A percentile compares a stretch with the other conserved stretches of the same genome.
phyloP scores from a whole-genome alignment of 2,113 vertebrate genomes.

The Spheniscus mendiculus region DNA sequence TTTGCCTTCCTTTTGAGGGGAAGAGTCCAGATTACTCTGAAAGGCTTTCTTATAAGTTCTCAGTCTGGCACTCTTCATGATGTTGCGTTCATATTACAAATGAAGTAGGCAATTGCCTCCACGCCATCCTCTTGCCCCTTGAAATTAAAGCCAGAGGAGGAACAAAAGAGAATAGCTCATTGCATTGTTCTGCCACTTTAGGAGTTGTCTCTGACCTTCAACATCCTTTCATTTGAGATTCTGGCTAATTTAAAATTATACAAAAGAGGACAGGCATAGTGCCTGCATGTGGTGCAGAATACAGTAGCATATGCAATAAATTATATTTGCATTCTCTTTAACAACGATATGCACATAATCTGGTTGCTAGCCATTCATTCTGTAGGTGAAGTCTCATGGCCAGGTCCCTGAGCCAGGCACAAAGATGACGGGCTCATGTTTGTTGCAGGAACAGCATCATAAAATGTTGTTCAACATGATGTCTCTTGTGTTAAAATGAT shows the following conservation, averaged over 20 bases:
- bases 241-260: not conserved
- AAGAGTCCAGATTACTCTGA: not conserved
- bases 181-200: not conserved
- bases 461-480: not conserved
- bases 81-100: not conserved
- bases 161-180: not conserved
- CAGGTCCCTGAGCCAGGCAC: not conserved
- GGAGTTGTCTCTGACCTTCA: not conserved
- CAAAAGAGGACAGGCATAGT: not conserved
- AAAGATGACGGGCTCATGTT: not conserved
- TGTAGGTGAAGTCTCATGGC: not conserved
- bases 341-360: not conserved
- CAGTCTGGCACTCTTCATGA: not conserved
- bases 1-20: not conserved
- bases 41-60: not conserved
- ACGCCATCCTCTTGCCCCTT: not conserved
- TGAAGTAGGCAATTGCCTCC: not conserved
- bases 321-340: not conserved
- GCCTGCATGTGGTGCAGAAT: not conserved
- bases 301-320: not conserved
- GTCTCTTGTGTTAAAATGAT: not conserved
- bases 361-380: not conserved
- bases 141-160: not conserved
- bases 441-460: not conserved
- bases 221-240: not conserved